Conservation (phyloP, 2,113 vertebrate genomes). For the Petaurus breviceps region DNA sequence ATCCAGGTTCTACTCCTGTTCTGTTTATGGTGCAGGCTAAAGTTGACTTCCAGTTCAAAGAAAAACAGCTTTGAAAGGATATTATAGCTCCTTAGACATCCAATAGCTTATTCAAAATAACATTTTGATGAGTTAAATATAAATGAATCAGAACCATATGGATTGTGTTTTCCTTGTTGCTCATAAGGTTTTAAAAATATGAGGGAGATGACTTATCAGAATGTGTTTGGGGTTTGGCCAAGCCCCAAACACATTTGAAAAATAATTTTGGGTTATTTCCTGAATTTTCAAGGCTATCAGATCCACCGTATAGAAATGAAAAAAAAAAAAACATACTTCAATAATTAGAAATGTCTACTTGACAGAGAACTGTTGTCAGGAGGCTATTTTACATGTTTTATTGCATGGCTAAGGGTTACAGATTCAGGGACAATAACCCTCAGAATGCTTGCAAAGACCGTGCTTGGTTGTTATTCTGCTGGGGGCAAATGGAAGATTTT, state of each 20-base stretch:
- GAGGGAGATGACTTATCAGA: neutral
- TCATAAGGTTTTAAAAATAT: conserved; percentile 4
- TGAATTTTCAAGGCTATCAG: neutral
- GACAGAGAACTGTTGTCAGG: neutral
- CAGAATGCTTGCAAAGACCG: neutral
- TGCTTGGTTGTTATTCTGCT: neutral
- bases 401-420: neutral
- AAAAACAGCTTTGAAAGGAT: neutral
- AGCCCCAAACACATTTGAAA: neutral
- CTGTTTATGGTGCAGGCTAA: neutral
- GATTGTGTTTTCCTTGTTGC: conserved; percentile 1
- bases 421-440: neutral
- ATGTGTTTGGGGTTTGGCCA: conserved; percentile 8
- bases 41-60: conserved; percentile 25
- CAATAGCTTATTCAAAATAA: conserved; percentile 31
- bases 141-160: neutral
- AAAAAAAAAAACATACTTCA: neutral
- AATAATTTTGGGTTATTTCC: neutral
- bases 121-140: neutral
- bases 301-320: neutral
- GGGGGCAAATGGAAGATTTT: neutral
- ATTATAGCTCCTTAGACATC: neutral
- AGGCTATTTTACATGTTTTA: neutral
- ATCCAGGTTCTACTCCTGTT: neutral
- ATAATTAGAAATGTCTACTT: neutral